A percentile compares a stretch with the other conserved stretches of the same genome.
Evolutionary conservation across 2,113 vertebrate genomes (phyloP).

Genomic region (Oryzias javanicus): DNA sequence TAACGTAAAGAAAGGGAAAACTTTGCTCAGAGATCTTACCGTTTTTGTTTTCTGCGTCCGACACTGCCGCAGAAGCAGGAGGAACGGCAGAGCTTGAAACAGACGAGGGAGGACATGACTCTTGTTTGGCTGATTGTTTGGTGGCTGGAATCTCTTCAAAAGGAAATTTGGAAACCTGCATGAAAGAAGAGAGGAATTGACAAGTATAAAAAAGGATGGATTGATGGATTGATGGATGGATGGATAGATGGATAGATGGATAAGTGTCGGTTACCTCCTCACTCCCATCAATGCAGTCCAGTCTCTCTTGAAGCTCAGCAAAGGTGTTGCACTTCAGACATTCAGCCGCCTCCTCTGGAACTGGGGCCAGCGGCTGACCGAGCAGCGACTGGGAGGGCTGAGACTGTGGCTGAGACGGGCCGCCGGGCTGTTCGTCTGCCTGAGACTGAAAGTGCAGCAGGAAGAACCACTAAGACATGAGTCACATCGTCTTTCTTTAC

Average conservation of each 20-base stretch:
- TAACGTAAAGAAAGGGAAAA: background rate
- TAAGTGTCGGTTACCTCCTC: slow-evolving; percentile 78
- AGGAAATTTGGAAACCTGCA: slow-evolving; percentile 80
- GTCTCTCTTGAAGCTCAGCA: slow-evolving; percentile 94
- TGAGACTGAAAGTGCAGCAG: slow-evolving; percentile 47
- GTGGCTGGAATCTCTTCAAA: slow-evolving; percentile 86
- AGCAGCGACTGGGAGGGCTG: slow-evolving; percentile 59
- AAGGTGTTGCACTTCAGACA: slow-evolving; percentile 98
- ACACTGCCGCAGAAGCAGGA: slow-evolving; percentile 25
- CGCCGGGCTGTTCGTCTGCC: slow-evolving; percentile 42
- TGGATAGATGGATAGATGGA: background rate
- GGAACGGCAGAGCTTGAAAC: slow-evolving; percentile 13
- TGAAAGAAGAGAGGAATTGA: slow-evolving; percentile 1
- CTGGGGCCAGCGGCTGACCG: slow-evolving; percentile 68
- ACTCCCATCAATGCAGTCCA: slow-evolving; percentile 96
- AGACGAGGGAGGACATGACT: slow-evolving; percentile 40
- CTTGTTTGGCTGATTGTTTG: slow-evolving; percentile 63
- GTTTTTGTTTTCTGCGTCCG: slow-evolving; percentile 39
- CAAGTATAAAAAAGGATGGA: background rate
- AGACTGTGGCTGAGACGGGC: slow-evolving; percentile 31
- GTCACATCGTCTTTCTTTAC: background rate
- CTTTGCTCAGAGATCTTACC: slow-evolving; percentile 15
- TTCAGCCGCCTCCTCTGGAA: slow-evolving; percentile 80
- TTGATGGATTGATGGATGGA: no score
- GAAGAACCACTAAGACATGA: slow-evolving; percentile 6